These are phyloP conservation scores for Axinella damicornis DNA, from an alignment of 37 sponge, comb jelly and placozoan species.

Conservation along the genomic window DNA sequence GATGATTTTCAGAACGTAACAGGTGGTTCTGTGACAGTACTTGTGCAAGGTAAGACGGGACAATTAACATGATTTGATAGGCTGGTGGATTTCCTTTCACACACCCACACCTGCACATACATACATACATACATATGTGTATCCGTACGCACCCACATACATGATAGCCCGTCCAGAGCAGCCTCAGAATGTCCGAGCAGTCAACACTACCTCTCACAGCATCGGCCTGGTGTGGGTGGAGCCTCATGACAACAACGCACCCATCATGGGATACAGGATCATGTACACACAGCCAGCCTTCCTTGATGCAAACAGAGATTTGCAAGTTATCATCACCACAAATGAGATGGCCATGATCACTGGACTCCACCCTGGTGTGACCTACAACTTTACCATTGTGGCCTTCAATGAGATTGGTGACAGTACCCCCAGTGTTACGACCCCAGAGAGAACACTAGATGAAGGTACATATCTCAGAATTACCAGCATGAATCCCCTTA, in stretches of 20 bases:
- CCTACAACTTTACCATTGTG: slow-evolving; percentile 55
- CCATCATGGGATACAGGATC: slow-evolving; percentile 47
- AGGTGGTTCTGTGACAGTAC: background rate
- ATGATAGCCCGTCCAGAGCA: slow-evolving; percentile 65
- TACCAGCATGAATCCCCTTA: too few species aligned
- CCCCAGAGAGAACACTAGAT: slow-evolving; percentile 35
- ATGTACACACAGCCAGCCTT: slow-evolving; percentile 38
- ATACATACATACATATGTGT: too few species aligned
- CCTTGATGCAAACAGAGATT: slow-evolving; percentile 9
- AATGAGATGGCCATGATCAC: slow-evolving; percentile 26
- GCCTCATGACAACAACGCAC: slow-evolving; percentile 70
- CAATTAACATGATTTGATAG: too few species aligned
- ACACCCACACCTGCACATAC: too few species aligned
- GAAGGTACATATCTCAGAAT: slow-evolving; percentile 26
- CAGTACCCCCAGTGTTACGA: slow-evolving; percentile 40
- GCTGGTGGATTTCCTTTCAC: too few species aligned
- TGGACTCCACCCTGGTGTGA: slow-evolving; percentile 54
- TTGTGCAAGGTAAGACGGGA: slow-evolving; percentile 38
- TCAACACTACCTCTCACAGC: slow-evolving; percentile 31
- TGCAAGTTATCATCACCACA: background rate
- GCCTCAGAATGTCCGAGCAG: slow-evolving; percentile 38
- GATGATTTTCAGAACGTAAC: background rate
- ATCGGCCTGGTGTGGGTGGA: slow-evolving; percentile 43
- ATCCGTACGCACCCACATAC: too few species aligned
- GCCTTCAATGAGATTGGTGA: slow-evolving; percentile 66